These are phyloP conservation scores for Ornithoptera alexandrae DNA, from an alignment of 2,888 invertebrate species.

Conservation along the genomic window DNA sequence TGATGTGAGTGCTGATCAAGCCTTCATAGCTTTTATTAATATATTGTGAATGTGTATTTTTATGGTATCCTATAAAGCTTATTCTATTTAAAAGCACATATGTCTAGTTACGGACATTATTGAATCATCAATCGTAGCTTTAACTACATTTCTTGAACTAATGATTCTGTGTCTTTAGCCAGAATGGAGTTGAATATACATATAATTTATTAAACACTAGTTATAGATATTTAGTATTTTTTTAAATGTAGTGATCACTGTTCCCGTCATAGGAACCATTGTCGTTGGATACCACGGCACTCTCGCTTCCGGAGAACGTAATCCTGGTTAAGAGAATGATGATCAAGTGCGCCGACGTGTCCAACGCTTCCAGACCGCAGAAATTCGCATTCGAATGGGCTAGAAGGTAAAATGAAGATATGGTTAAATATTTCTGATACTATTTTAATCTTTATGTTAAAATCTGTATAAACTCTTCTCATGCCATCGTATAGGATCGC, in stretches of 20 bases:
- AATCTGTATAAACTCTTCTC: neutral
- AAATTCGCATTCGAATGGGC: conserved; percentile 95
- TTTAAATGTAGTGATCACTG: neutral
- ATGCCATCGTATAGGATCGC: conserved; percentile 84
- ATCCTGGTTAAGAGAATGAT: conserved; percentile 95
- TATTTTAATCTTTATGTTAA: neutral
- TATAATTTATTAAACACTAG: too few species aligned
- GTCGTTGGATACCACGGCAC: conserved; percentile 66
- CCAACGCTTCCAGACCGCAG: conserved; percentile 95
- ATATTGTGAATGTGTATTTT: too few species aligned
- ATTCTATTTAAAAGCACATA: too few species aligned
- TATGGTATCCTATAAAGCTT: too few species aligned
- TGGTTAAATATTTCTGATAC: neutral
- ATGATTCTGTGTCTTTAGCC: too few species aligned
- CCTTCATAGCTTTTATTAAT: too few species aligned
- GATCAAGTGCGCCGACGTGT: conserved; percentile 99
- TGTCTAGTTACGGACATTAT: too few species aligned
- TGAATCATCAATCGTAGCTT: too few species aligned
- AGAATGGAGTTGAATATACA: too few species aligned
- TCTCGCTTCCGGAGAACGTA: conserved; percentile 88
- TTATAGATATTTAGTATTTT: neutral
- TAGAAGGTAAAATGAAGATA: conserved; percentile 66
- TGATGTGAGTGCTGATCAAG: too few species aligned
- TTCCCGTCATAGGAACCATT: conserved; percentile 60
- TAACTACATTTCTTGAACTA: too few species aligned